Percentiles rank a stretch among this genome's conserved stretches.
Evolutionary conservation across 2,797 vertebrate species (phyloP).

Genomic region (Falco biarmicus): DNA sequence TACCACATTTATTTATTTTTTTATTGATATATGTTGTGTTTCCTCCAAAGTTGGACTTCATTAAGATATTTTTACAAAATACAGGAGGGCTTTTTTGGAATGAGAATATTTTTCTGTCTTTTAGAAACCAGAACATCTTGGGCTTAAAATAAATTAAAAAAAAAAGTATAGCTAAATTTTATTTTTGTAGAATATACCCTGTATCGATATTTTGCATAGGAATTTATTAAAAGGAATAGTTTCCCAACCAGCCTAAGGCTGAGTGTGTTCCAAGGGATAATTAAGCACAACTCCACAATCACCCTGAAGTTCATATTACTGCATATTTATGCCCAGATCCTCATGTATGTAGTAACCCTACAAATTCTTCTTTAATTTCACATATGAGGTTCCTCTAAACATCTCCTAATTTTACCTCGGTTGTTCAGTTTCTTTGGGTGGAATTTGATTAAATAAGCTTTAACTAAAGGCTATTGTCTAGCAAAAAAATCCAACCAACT

Average conservation of each 20-base stretch:
- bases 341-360: not conserved
- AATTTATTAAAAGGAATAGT: not conserved
- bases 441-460: not conserved
- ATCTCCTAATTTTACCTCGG: not conserved
- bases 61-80: not conserved
- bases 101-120: not conserved
- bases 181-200: not conserved
- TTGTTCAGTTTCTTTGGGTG: not conserved
- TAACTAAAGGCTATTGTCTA: not conserved
- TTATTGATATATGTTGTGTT: not conserved
- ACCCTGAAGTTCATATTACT: not conserved
- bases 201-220: not conserved
- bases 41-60: not conserved
- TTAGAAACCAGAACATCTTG: not conserved
- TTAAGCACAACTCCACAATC: not conserved
- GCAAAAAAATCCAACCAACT: not conserved
- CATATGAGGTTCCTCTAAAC: not conserved
- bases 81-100: fast-evolving
- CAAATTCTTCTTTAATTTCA: not conserved
- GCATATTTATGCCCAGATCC: not conserved
- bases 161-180: not conserved
- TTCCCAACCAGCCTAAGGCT: not conserved
- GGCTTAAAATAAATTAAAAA: not conserved
- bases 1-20: not conserved
- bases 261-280: not conserved